Evolutionary conservation across 2,113 vertebrate species (phyloP).

Genomic region (Empidonax alnorum): DNA sequence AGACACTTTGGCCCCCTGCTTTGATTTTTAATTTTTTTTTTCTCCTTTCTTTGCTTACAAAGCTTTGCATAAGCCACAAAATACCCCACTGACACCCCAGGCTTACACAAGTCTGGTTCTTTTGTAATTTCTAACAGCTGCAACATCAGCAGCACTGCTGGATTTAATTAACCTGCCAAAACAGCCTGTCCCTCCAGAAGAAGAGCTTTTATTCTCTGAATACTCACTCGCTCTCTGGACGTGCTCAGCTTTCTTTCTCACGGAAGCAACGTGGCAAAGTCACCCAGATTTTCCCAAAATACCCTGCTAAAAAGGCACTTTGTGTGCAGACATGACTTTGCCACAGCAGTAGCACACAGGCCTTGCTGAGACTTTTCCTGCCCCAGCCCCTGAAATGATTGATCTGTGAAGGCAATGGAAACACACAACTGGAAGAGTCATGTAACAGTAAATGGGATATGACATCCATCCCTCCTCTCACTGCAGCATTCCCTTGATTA

Average conservation of each 20-base stretch:
- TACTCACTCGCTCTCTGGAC: accelerated
- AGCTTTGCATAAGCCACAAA: neutral
- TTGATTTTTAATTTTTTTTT: neutral
- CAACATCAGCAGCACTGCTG: neutral
- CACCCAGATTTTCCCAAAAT: neutral
- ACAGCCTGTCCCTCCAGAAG: neutral
- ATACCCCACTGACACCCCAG: neutral
- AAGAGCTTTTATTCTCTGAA: neutral
- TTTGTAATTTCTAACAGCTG: neutral
- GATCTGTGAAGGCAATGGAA: neutral
- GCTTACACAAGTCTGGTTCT: neutral
- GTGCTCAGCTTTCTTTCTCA: neutral
- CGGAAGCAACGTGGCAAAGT: neutral
- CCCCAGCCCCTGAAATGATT: neutral
- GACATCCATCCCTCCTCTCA: neutral
- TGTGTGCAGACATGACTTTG: neutral
- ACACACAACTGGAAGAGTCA: neutral
- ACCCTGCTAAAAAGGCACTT: neutral
- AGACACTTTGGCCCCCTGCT: neutral
- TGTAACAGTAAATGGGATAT: neutral
- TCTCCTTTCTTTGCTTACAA: neutral
- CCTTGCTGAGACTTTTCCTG: neutral
- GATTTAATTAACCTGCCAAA: conserved; percentile 39
- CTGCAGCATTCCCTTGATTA: neutral
- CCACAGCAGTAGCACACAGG: neutral